These are phyloP conservation scores for Tetraneura akinire DNA, from an alignment of 1,140 invertebrate species.

Conservation along the genomic window DNA sequence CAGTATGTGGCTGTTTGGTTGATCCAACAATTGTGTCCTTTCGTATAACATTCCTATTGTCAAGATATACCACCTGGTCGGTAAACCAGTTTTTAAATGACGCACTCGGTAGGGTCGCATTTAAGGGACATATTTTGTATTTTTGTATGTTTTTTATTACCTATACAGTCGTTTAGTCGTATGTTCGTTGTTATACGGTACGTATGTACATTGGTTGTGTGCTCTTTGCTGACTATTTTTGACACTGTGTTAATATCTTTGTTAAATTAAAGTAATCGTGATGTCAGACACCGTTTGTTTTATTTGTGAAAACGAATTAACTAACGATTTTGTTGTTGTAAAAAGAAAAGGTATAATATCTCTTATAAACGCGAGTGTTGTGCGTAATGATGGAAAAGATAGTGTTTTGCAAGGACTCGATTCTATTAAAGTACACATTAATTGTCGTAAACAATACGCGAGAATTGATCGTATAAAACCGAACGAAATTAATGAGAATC, in stretches of 20 bases:
- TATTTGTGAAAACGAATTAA: conserved; percentile 7
- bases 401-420: conserved; percentile 14
- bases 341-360: neutral
- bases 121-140: too few species aligned
- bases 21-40: too few species aligned
- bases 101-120: too few species aligned
- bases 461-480: conserved; percentile 26
- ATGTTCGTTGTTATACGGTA: neutral
- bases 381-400: conserved; percentile 12
- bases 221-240: conserved; percentile 11
- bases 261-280: conserved; percentile 1
- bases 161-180: too few species aligned
- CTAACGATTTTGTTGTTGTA: conserved; percentile 2
- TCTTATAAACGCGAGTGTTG: conserved; percentile 12
- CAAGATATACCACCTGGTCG: too few species aligned
- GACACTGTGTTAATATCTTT: neutral
- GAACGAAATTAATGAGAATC: neutral
- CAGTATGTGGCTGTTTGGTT: too few species aligned
- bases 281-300: conserved; percentile 13
- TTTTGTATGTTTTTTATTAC: too few species aligned
- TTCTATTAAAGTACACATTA: conserved; percentile 28
- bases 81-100: too few species aligned
- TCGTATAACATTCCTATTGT: too few species aligned
- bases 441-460: conserved; percentile 9
- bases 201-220: neutral